Conservation (phyloP, 2,113 vertebrate species). For the Antechinus flavipes region DNA sequence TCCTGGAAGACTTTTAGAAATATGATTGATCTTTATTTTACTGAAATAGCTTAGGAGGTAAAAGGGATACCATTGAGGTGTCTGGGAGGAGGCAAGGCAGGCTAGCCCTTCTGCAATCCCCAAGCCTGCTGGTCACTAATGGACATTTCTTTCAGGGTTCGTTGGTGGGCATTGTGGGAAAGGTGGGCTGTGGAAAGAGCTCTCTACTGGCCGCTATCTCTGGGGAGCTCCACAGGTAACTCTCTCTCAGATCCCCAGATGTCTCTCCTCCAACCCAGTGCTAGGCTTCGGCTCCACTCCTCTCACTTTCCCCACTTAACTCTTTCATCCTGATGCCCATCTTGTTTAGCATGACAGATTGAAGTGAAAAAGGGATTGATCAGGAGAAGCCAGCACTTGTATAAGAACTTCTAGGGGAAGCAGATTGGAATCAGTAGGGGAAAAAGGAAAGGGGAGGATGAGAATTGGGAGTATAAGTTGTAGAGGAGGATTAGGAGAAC, state of each 20-base stretch:
- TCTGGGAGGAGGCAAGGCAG: neutral
- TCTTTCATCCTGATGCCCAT: neutral
- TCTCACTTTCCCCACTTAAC: neutral
- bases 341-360: neutral
- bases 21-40: neutral
- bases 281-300: neutral
- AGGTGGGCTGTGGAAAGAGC: constrained; percentile 97
- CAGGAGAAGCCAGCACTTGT: neutral
- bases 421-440: neutral
- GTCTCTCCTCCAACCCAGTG: neutral
- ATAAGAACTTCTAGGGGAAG: neutral
- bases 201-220: constrained; percentile 93
- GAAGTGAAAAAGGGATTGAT: neutral
- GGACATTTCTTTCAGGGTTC: constrained; percentile 86
- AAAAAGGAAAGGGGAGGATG: neutral
- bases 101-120: neutral
- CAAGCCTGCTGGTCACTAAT: neutral
- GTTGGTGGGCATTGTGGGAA: constrained; percentile 94
- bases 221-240: constrained; percentile 95
- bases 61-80: neutral
- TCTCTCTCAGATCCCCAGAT: neutral
- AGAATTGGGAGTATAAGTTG: neutral
- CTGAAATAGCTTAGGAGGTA: neutral
- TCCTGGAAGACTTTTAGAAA: neutral
- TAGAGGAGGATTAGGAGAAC: neutral